Evolutionary conservation across 92 coral and sea anemone species (phyloP).

Genomic region (Parazoanthus swiftii): DNA sequence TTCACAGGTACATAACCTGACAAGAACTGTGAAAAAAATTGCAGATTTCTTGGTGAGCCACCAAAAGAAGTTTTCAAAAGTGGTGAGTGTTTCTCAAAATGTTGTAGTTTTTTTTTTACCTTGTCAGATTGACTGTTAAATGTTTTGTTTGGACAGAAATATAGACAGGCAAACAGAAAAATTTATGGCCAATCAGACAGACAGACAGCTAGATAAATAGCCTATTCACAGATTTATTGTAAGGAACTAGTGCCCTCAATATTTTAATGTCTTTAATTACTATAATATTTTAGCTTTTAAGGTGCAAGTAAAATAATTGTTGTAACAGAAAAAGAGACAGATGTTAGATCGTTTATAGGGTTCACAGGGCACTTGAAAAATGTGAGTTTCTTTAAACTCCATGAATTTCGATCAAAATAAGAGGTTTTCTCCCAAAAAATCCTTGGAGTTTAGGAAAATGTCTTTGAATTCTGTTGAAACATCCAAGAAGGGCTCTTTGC

Average conservation of each 20-base stretch:
- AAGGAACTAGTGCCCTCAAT: no score
- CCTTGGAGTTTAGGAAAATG: no score
- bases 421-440: no score
- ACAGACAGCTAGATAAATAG: background rate
- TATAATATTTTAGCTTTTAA: no score
- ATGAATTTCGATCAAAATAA: no score
- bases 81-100: background rate
- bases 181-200: background rate
- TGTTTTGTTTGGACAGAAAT: background rate
- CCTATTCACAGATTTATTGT: background rate
- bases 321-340: no score
- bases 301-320: background rate
- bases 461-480: no score
- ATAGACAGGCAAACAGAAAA: background rate
- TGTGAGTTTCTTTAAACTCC: no score
- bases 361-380: no score
- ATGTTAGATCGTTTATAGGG: no score
- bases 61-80: slow-evolving; percentile 29
- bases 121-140: background rate
- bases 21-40: slow-evolving; percentile 22
- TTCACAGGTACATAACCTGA: slow-evolving; percentile 30
- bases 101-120: background rate
- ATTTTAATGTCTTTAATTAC: no score
- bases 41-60: slow-evolving; percentile 33
- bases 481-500: no score